Evolutionary conservation across 2,113 vertebrate species (phyloP).

Genomic region (Scomber japonicus): DNA sequence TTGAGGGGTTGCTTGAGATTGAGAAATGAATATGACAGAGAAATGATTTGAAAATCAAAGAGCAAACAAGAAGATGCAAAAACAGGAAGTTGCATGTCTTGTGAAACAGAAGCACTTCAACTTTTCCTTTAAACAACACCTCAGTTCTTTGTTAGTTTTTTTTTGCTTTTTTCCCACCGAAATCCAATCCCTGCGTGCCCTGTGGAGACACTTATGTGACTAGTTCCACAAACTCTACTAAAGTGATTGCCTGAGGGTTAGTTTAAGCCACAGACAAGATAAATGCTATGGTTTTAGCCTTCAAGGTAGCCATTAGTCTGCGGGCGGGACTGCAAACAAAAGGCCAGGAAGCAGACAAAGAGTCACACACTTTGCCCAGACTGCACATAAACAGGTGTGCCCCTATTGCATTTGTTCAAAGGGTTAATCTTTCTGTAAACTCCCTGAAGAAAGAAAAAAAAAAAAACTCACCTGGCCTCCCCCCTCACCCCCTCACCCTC

Average conservation of each 20-base stretch:
- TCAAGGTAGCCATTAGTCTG: slow-evolving; percentile 72
- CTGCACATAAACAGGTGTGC: slow-evolving; percentile 72
- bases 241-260: slow-evolving; percentile 63
- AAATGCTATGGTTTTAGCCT: slow-evolving; percentile 76
- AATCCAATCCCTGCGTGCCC: slow-evolving; percentile 24
- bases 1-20: slow-evolving; percentile 41
- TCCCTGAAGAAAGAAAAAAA: slow-evolving; percentile 14
- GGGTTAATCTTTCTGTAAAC: slow-evolving; percentile 68
- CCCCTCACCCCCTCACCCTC: not conserved
- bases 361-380: slow-evolving; percentile 50
- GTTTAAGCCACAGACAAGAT: slow-evolving; percentile 67
- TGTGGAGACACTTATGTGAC: slow-evolving; percentile 38
- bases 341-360: slow-evolving; percentile 62
- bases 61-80: not conserved
- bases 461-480: slow-evolving; percentile 57
- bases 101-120: not conserved
- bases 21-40: slow-evolving; percentile 20
- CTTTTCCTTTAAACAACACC: slow-evolving; percentile 4
- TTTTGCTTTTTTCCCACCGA: not conserved
- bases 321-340: slow-evolving; percentile 65
- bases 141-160: slow-evolving; percentile 5
- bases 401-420: slow-evolving; percentile 45
- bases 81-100: not conserved
- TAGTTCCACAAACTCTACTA: slow-evolving; percentile 39
- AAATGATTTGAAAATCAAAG: not conserved